phyloP scores from a whole-genome alignment of 2,113 vertebrate species.

The Aptenodytes patagonicus region DNA sequence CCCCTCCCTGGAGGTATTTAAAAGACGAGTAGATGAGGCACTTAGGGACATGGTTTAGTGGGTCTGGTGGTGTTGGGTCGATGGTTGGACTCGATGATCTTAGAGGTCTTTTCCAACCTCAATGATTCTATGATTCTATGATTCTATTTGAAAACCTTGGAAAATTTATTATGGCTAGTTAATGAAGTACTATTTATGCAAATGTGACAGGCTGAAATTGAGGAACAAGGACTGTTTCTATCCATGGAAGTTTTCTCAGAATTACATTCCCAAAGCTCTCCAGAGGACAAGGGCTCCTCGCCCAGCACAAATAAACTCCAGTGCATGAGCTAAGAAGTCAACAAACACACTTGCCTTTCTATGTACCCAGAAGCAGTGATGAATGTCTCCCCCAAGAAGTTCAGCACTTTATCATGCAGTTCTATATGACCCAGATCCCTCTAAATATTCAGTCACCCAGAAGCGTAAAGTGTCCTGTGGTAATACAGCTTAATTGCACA shows the following conservation, averaged over 20 bases:
- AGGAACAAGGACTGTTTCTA: background rate
- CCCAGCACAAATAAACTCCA: background rate
- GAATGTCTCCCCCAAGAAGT: background rate
- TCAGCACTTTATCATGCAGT: background rate
- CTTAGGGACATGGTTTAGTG: too few species aligned
- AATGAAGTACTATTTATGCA: background rate
- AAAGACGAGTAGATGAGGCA: too few species aligned
- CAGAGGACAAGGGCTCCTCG: background rate
- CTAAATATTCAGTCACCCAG: background rate
- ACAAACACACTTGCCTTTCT: background rate
- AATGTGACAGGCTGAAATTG: background rate
- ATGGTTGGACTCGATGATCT: too few species aligned
- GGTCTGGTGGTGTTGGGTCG: too few species aligned
- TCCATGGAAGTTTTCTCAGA: background rate
- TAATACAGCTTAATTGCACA: background rate
- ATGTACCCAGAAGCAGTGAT: background rate
- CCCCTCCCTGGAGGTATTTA: too few species aligned
- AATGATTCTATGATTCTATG: too few species aligned
- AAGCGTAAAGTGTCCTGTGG: background rate
- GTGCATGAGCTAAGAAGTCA: background rate
- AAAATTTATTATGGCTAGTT: background rate
- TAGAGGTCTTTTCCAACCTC: too few species aligned
- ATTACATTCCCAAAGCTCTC: background rate
- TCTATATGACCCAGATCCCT: background rate
- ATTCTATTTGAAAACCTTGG: background rate